phyloP scores from a whole-genome alignment of 2,797 vertebrate genomes.

The Enteromius unitaeniatus region DNA sequence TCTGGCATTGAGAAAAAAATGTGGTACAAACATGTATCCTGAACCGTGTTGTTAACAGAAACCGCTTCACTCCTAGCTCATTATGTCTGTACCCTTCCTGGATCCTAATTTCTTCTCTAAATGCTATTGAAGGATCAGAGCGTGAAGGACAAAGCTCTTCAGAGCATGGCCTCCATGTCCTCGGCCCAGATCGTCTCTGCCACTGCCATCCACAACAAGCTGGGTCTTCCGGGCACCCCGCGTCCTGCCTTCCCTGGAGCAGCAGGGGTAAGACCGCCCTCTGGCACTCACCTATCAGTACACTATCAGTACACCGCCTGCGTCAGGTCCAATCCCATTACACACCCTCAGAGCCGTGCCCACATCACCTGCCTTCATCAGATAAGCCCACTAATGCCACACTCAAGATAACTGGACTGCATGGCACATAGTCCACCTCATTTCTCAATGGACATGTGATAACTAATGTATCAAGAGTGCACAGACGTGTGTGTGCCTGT shows the following conservation, averaged over 20 bases:
- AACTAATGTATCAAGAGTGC: slow-evolving; percentile 46
- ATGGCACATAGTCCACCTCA: slow-evolving; percentile 51
- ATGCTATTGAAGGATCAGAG: slow-evolving; percentile 98
- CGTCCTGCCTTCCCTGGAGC: slow-evolving; percentile 95
- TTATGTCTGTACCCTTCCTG: slow-evolving; percentile 65
- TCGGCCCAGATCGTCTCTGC: slow-evolving; percentile 99
- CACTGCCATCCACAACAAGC: slow-evolving; percentile 99
- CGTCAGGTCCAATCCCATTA: slow-evolving; percentile 76
- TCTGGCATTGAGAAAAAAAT: neutral
- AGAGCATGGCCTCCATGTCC: slow-evolving; percentile 99
- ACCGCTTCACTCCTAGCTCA: slow-evolving; percentile 42
- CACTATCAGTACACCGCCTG: slow-evolving; percentile 44
- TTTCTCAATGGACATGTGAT: slow-evolving; percentile 43
- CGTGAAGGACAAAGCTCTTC: slow-evolving; percentile 99
- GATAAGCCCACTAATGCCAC: slow-evolving; percentile 76
- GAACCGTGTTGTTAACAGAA: slow-evolving; percentile 8
- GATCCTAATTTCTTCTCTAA: slow-evolving; percentile 85
- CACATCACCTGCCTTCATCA: slow-evolving; percentile 76
- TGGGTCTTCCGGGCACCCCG: slow-evolving; percentile 96
- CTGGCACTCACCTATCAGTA: slow-evolving; percentile 53
- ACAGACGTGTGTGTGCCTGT: slow-evolving; percentile 64
- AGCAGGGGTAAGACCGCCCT: slow-evolving; percentile 90
- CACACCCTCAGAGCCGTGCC: slow-evolving; percentile 73
- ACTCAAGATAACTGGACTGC: slow-evolving; percentile 72
- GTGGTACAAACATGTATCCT: neutral